Conservation (phyloP, 2,888 invertebrate genomes). For the Pollenia amentaria region DNA sequence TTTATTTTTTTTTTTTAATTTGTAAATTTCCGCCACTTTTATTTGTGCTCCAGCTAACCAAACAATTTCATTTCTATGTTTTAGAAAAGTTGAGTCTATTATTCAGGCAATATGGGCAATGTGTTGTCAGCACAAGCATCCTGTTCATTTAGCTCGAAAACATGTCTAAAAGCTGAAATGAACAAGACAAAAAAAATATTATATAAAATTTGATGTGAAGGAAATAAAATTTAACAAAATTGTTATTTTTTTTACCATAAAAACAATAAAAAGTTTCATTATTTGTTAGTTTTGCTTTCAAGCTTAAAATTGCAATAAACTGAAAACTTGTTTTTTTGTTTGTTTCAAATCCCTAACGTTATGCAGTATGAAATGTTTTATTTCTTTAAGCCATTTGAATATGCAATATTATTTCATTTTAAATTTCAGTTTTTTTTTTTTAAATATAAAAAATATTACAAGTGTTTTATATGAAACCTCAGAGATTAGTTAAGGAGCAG, state of each 20-base stretch:
- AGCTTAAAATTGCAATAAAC: background rate
- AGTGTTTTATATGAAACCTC: constrained; percentile 16
- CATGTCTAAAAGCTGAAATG: constrained; percentile 34
- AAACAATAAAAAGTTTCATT: background rate
- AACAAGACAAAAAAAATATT: constrained; percentile 1
- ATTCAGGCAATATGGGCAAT: constrained; percentile 24
- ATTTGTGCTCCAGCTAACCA: background rate
- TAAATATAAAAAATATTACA: constrained; percentile 22
- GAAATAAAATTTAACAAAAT: constrained; percentile 18
- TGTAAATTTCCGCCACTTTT: constrained; percentile 60
- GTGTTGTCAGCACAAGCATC: constrained; percentile 60
- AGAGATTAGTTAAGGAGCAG: background rate
- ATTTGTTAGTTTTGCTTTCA: background rate
- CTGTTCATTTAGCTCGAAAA: constrained; percentile 15
- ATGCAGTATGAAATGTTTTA: constrained; percentile 46
- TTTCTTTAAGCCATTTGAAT: constrained; percentile 39
- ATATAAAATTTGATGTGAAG: background rate
- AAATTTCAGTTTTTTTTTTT: background rate
- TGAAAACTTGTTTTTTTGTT: constrained; percentile 12
- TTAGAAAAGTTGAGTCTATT: constrained; percentile 24
- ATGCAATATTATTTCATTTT: constrained; percentile 42
- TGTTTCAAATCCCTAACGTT: constrained; percentile 22
- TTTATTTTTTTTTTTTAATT: constrained; percentile 2
- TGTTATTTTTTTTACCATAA: background rate
- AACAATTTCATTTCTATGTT: background rate